Conservation (phyloP, 1,140 invertebrate species). For the Trichonephila clavata region DNA sequence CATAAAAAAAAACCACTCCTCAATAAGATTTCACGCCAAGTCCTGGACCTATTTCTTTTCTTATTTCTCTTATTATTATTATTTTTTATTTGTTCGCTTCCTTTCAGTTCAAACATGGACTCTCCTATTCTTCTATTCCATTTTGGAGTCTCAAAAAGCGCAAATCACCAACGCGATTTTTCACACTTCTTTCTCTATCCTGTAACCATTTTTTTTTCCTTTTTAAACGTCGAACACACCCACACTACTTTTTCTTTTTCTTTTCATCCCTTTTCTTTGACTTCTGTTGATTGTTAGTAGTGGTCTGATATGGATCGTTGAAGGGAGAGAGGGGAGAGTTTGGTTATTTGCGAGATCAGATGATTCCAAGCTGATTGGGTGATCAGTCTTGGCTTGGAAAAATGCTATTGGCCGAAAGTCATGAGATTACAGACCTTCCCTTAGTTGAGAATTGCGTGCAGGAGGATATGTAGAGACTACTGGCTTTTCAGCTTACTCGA, state of each 20-base stretch:
- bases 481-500: background rate
- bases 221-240: conserved; percentile 7
- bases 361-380: conserved; percentile 65
- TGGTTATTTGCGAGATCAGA: conserved; percentile 37
- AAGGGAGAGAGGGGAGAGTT: background rate
- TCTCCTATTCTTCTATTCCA: background rate
- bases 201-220: conserved; percentile 9
- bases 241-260: conserved; percentile 3
- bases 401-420: conserved; percentile 41
- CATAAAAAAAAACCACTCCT: conserved; percentile 58
- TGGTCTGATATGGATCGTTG: conserved; percentile 36
- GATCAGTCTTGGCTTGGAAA: conserved; percentile 53
- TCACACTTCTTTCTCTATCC: conserved; percentile 24
- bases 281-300: conserved; percentile 47
- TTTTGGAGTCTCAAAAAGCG: conserved; percentile 39
- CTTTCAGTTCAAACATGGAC: conserved; percentile 43
- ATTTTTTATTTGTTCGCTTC: conserved; percentile 19
- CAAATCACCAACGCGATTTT: conserved; percentile 58
- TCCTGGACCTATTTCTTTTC: background rate
- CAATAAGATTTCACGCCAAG: conserved; percentile 46
- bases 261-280: background rate
- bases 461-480: background rate
- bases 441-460: background rate
- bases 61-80: conserved; percentile 28
- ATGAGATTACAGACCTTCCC: conserved; percentile 25